Evolutionary conservation across 2,113 vertebrate genomes (phyloP), one percentile per base, ranked within the genome.

Genomic region (Ochotona princeps): DNA sequence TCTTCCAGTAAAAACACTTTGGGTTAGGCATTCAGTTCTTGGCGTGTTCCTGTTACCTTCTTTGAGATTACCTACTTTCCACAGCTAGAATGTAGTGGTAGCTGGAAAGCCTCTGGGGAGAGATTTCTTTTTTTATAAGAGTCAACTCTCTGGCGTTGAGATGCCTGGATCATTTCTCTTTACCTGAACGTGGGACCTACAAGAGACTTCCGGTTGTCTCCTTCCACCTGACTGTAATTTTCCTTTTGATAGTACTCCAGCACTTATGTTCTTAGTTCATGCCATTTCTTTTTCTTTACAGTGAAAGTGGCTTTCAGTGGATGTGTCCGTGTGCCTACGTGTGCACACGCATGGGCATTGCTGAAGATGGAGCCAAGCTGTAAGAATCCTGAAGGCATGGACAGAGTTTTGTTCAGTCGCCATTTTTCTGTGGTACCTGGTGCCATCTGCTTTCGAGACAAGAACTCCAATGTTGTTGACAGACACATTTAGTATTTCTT

Each of bases 311-410:
- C 1, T 49, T 70, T 26, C 44, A 1, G 61, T n/a, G 12, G 8
- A 2, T 74, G n/a, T 17, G 21, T 2, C 1, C 0, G 3, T 44
- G 38, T 8, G 54, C 1, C 3, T 5, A 1, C 0, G 5, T 1
- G 0, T 21, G 2, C 15, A 20, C 21, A n/a, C 2, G 20, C 35
- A 14, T 35, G 25, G 32, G 38, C 18, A 18, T 28, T 47, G 18
- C 10, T 18, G 6, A 3, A 28, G 63, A n/a, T 32, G 3, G 63
- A 87, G 6, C 25, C 28, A n/a, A 79, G 30, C 15, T 47, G 20
- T 15, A 51, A 21, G 25, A 10, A 67, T 81, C 35, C 23, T 61
- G 74, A 83, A 85, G 61, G 60, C 49, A 78, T 69, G 69, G 1
- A 1, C n/a, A 21, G 80, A 32, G 21, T 63, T 84, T 47, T 47